Conservation (phyloP, 2,888 invertebrate species). For the Tiphia femorata region DNA sequence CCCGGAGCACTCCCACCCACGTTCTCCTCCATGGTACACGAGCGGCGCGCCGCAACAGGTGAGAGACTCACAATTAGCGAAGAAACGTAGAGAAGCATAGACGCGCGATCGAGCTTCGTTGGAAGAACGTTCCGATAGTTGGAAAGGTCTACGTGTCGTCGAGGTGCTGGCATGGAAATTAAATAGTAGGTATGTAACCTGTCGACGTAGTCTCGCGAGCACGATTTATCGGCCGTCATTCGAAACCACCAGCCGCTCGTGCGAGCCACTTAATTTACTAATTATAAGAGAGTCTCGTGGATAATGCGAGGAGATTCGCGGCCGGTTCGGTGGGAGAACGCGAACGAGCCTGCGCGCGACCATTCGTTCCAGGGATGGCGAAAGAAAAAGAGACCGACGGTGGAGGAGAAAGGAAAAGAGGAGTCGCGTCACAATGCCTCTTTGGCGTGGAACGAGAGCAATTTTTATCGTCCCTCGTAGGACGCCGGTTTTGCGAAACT, state of each 20-base stretch:
- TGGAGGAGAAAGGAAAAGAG: not conserved
- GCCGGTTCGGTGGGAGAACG: no score
- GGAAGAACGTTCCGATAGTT: not conserved
- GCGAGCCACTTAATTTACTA: no score
- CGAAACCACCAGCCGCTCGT: no score
- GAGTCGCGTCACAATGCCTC: not conserved
- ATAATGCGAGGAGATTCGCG: no score
- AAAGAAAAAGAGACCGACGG: no score
- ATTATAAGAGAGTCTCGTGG: no score
- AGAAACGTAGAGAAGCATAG: conserved; percentile 13
- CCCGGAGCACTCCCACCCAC: conserved; percentile 59
- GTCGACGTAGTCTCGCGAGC: no score
- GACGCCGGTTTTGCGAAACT: conserved; percentile 31
- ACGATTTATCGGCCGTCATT: no score
- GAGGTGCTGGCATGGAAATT: not conserved
- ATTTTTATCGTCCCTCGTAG: conserved; percentile 28
- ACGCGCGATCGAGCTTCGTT: no score
- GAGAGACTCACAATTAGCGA: no score
- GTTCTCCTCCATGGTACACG: conserved; percentile 52
- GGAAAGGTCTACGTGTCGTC: not conserved
- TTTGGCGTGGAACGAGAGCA: conserved; percentile 19
- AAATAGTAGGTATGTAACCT: not conserved
- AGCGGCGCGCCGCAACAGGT: conserved; percentile 55
- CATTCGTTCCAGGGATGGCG: no score
- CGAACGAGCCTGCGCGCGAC: no score